These are phyloP conservation scores for Holothuria scabra DNA, from an alignment of 53 echinoderm and acorn worm genomes.

Conservation along the genomic window DNA sequence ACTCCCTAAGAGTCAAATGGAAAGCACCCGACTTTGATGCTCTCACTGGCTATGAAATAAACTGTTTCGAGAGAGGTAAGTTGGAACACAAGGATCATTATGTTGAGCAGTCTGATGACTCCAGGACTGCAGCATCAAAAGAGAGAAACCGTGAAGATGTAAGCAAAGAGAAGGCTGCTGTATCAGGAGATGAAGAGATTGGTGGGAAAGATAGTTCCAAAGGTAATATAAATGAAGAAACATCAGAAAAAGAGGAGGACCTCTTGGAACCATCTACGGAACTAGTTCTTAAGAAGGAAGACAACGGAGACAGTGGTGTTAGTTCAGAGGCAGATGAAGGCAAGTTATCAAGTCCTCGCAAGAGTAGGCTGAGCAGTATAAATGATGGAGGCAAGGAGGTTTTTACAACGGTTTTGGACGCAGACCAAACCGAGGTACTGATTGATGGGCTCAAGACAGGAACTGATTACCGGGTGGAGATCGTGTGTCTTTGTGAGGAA, in stretches of 20 bases:
- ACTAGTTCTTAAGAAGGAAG: slow-evolving; percentile 36
- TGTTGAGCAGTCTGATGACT: slow-evolving; percentile 14
- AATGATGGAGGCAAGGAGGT: background rate
- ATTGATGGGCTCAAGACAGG: slow-evolving; percentile 61
- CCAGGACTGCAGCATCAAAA: background rate
- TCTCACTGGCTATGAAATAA: slow-evolving; percentile 65
- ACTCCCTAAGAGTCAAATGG: slow-evolving; percentile 66
- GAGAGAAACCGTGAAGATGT: background rate
- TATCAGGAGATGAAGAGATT: background rate
- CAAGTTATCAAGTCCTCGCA: slow-evolving; percentile 14
- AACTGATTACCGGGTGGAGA: slow-evolving; percentile 60
- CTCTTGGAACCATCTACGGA: background rate
- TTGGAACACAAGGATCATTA: slow-evolving; percentile 26
- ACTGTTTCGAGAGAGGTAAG: slow-evolving; percentile 47
- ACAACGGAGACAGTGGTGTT: slow-evolving; percentile 45
- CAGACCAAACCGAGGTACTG: slow-evolving; percentile 48
- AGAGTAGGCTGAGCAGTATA: background rate
- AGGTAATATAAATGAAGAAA: background rate
- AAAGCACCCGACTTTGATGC: slow-evolving; percentile 69
- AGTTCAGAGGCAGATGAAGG: slow-evolving; percentile 39
- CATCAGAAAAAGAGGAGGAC: background rate
- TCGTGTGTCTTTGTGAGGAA: slow-evolving; percentile 61
- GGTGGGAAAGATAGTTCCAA: background rate
- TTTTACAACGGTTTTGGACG: slow-evolving; percentile 53
- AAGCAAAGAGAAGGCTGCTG: background rate